phyloP scores from a whole-genome alignment of 1,140 invertebrate genomes.

The Cyphomyrmex costatus region DNA sequence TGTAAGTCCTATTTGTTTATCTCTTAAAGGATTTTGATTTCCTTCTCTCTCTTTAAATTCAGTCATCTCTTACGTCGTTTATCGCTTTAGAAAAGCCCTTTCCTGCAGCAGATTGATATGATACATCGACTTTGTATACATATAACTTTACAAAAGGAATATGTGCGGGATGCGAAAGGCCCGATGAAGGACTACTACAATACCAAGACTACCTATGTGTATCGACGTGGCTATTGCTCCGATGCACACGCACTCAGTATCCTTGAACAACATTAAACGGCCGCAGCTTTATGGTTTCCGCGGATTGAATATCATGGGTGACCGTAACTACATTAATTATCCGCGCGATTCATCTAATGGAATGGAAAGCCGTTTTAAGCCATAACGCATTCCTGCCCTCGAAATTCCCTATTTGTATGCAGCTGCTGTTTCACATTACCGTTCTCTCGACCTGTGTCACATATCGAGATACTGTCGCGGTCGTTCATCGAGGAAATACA shows the following conservation, averaged over 20 bases:
- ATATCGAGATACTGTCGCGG: slow-evolving; percentile 59
- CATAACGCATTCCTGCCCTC: slow-evolving; percentile 51
- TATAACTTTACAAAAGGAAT: slow-evolving; percentile 3
- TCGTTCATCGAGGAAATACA: slow-evolving; percentile 46
- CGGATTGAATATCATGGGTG: slow-evolving; percentile 59
- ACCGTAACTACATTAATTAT: slow-evolving; percentile 64
- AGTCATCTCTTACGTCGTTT: not conserved
- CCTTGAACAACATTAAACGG: slow-evolving; percentile 43
- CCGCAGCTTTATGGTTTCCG: slow-evolving; percentile 51
- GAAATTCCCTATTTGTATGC: slow-evolving; percentile 61
- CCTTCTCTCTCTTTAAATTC: not conserved
- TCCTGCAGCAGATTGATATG: not conserved
- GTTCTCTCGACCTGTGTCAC: slow-evolving; percentile 50
- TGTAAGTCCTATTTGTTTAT: too few species aligned
- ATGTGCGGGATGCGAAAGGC: too few species aligned
- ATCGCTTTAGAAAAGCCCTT: not conserved
- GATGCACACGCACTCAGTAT: slow-evolving; percentile 20
- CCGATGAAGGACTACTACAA: not conserved
- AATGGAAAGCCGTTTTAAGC: slow-evolving; percentile 64
- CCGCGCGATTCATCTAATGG: slow-evolving; percentile 58
- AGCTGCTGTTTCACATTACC: slow-evolving; percentile 51
- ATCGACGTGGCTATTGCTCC: not conserved
- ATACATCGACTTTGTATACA: not conserved
- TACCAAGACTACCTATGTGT: not conserved
- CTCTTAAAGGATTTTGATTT: not conserved